These are phyloP conservation scores for Lobophora halterata DNA, from an alignment of 2,888 invertebrate species.

Conservation along the genomic window DNA sequence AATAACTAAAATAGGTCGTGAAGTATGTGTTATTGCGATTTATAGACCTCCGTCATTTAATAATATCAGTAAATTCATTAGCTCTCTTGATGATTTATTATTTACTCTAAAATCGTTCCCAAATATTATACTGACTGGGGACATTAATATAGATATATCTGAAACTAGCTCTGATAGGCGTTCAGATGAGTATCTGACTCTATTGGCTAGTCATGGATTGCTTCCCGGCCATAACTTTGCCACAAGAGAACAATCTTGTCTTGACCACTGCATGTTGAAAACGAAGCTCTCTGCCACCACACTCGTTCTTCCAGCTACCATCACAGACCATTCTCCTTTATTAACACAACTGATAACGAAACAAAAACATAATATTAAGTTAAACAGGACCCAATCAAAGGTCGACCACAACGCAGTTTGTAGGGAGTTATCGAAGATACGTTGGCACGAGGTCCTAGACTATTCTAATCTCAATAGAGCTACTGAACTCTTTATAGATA, in stretches of 20 bases:
- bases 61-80: slow-evolving; percentile 7
- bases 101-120: neutral
- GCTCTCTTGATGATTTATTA: neutral
- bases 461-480: neutral
- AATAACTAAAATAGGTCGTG: slow-evolving; percentile 6
- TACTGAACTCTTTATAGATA: neutral
- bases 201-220: slow-evolving; percentile 26
- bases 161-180: slow-evolving; percentile 4
- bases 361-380: neutral
- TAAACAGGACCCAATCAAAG: neutral
- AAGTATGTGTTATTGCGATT: slow-evolving; percentile 14
- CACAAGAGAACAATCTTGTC: slow-evolving; percentile 22
- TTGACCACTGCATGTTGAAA: slow-evolving; percentile 29
- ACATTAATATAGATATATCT: slow-evolving; percentile 25
- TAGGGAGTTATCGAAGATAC: neutral
- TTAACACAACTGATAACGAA: neutral
- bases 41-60: slow-evolving; percentile 14
- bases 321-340: slow-evolving; percentile 5
- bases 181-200: slow-evolving; percentile 20
- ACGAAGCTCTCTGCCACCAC: slow-evolving; percentile 14
- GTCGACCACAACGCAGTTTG: neutral
- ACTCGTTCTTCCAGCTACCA: neutral
- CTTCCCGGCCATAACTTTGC: slow-evolving; percentile 23
- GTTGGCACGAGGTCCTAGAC: neutral
- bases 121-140: slow-evolving; percentile 29